Evolutionary conservation across 1,140 invertebrate genomes (phyloP), one percentile per base, ranked within the genome.

Genomic region (Neodiprion virginianus): DNA sequence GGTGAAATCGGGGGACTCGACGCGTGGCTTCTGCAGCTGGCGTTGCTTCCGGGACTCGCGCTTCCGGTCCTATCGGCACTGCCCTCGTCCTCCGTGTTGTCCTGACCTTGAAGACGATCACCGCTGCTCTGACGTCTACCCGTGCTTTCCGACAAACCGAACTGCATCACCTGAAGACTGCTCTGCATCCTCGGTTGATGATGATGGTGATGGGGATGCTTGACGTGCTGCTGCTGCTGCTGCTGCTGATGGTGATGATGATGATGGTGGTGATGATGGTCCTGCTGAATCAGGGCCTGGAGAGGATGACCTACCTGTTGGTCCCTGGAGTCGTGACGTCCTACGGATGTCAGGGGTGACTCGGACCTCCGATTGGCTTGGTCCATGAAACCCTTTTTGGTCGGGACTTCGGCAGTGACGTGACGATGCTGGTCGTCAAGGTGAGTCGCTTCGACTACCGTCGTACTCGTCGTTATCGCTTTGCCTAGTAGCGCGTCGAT

Each of bases 401-500:
- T 12, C 23, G 10, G 12, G 23, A 14, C 23, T 10, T 65, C 61
- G 11, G 11, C 21, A 23, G 67, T 69, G 12, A 14, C 17, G 17
- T 21, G 17, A 21, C 17, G 17, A 21, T n/a, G 1, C n/a, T n/a
- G 61, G 11, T n/a, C 11, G 11, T 65, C n/a, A 65, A 12, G n/a
- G 9, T 48, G 12, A 8, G 14, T 66, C 17, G 14, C 8, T 9
- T 17, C 17, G 10, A n/a, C 21, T 1, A 40, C 70, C 10, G 48
- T 48, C 14, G 11, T 23, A 12, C 14, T 50, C 11, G 14, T 14
- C 0, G 65, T 74, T 0, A 73, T 78, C 10, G 80, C 81, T 10
- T 83, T 79, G 7, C 87, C 92, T 12, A 93, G 79, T n/a, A 93
- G 81, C 0, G 92, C 92, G 70, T 93, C 92, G 72, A 93, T 93